phyloP scores from a whole-genome alignment of 2,113 vertebrate species.

The Leucosticte australis region DNA sequence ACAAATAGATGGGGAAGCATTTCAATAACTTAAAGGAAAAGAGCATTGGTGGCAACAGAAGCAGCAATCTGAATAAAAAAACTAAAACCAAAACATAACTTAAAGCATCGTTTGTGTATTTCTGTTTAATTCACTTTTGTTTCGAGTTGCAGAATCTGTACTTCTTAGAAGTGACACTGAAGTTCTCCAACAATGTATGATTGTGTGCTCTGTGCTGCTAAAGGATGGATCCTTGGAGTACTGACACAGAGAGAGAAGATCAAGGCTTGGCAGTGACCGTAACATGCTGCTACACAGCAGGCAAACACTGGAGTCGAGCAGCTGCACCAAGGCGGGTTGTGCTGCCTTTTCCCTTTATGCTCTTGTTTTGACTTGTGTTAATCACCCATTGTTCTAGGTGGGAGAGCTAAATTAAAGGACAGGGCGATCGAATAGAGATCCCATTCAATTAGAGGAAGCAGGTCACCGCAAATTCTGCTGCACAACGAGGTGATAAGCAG shows the following conservation, averaged over 20 bases:
- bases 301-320: not conserved
- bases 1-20: not conserved
- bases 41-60: not conserved
- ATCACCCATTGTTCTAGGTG: slow-evolving; percentile 68
- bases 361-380: slow-evolving; percentile 50
- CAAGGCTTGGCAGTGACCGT: slow-evolving; percentile 33
- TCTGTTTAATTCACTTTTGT: not conserved
- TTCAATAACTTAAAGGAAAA: not conserved
- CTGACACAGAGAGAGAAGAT: slow-evolving; percentile 21
- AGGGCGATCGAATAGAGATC: not conserved
- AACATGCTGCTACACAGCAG: slow-evolving; percentile 33
- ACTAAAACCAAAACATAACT: not conserved
- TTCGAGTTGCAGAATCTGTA: not conserved
- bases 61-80: not conserved
- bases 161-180: not conserved
- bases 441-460: not conserved
- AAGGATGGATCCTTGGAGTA: slow-evolving; percentile 13
- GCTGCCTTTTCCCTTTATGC: slow-evolving; percentile 31
- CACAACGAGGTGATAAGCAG: not conserved
- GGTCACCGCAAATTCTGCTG: slow-evolving; percentile 18
- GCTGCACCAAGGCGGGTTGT: slow-evolving; percentile 26
- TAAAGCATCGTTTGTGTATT: not conserved
- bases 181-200: not conserved
- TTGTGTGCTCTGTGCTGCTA: not conserved
- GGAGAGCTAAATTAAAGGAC: slow-evolving; percentile 58